Percentiles rank a stretch among this genome's conserved stretches.
These are phyloP conservation scores for Caerostris darwini DNA, from an alignment of 1,140 invertebrate species.

Conservation along the genomic window DNA sequence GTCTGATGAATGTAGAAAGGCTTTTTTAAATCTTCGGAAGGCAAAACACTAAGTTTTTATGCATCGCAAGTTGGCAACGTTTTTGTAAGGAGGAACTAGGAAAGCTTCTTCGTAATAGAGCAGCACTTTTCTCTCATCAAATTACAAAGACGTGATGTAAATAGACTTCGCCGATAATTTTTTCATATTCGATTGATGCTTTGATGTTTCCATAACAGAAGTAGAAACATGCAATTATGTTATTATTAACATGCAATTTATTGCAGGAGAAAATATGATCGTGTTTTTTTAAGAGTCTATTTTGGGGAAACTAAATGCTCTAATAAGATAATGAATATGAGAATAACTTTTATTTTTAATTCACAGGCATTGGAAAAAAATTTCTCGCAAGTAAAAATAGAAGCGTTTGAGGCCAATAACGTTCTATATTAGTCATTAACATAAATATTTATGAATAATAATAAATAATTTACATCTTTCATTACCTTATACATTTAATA, in stretches of 20 bases:
- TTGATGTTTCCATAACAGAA: background rate
- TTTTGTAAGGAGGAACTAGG: slow-evolving; percentile 30
- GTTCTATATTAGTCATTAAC: too few species aligned
- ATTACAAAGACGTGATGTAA: background rate
- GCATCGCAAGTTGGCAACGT: slow-evolving; percentile 7
- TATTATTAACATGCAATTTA: background rate
- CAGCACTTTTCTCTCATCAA: background rate
- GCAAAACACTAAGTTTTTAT: slow-evolving; percentile 16
- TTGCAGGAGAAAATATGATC: background rate
- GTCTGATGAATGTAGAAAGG: slow-evolving; percentile 30
- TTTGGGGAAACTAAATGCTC: background rate
- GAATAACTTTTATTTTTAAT: too few species aligned
- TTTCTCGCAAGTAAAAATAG: too few species aligned
- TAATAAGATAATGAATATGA: too few species aligned
- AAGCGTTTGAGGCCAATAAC: too few species aligned
- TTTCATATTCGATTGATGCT: background rate
- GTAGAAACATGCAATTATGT: background rate
- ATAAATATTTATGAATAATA: too few species aligned
- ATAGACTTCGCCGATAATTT: background rate
- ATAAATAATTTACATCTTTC: too few species aligned
- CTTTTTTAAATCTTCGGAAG: slow-evolving; percentile 17
- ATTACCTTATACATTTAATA: too few species aligned
- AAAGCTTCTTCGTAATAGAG: background rate
- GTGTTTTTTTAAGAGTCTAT: background rate
- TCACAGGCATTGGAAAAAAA: too few species aligned